Evolutionary conservation across 2,113 vertebrate genomes (phyloP), one percentile per base, ranked within the genome.

Genomic region (Numenius arquata): DNA sequence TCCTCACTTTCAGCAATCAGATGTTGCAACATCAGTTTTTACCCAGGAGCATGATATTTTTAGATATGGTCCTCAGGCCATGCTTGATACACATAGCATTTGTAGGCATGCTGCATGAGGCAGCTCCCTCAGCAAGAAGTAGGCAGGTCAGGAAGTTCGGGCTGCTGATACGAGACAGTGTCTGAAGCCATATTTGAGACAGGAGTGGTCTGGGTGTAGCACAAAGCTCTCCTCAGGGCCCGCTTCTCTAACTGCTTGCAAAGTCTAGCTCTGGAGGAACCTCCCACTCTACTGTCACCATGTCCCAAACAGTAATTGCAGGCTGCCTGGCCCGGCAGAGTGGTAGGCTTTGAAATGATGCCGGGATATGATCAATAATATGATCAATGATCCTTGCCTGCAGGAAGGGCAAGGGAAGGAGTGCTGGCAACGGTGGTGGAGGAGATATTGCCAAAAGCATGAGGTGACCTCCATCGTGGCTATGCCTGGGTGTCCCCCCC

Each of bases 41-140:
- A 8, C 20, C 2, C 5, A 25, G 70, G 34, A 94, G 30, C 12
- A 53, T 0, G 3, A 4, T 27, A 43, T 78, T 85, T 74, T 73
- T 14, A 56, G 70, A 41, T 32, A 30, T 34, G 16, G 21, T 80
- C 21, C 43, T 32, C 36, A 61, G 55, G 36, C 65, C 14, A 2
- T 77, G 12, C 27, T 73, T 48, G 41, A 53, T 73, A 65, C 23
- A 30, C 0, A 0, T 8, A 38, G 34, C 2, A 2, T n/a, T 56
- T n/a, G 48, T 32, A 38, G 61, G 29, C 29, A 23, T 9, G 40
- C 26, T 65, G 40, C 0, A 0, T 9, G 58, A 67, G 8, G 48
- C 55, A 76, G 32, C n/a, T 78, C 16, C 66, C 47, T 27, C 26
- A 58, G 10, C 40, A 45, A 50, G 65, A 27, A 25, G 19, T 38